Evolutionary conservation across 2,113 vertebrate genomes (phyloP).

Genomic region (Arenaria interpres): DNA sequence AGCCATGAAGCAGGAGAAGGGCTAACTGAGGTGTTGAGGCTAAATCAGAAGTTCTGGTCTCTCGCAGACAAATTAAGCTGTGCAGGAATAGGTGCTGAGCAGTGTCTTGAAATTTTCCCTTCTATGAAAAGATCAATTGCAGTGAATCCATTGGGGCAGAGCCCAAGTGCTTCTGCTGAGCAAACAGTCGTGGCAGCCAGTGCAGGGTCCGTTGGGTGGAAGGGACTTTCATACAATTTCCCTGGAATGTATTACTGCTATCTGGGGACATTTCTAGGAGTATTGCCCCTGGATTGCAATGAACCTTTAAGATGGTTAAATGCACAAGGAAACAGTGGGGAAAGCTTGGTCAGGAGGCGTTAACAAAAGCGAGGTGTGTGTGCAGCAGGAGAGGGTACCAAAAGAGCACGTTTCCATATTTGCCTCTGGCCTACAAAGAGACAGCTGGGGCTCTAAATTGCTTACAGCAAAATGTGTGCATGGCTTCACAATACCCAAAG

Average conservation of each 20-base stretch:
- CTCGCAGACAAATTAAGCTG: neutral
- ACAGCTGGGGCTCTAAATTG: neutral
- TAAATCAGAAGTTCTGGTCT: neutral
- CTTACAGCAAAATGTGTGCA: neutral
- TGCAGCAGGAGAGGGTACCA: neutral
- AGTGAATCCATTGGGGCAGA: neutral
- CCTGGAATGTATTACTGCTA: accelerated
- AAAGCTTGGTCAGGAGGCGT: neutral
- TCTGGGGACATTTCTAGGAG: neutral
- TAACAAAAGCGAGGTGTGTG: neutral
- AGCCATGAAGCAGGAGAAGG: neutral
- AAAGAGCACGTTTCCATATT: accelerated
- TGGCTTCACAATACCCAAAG: neutral
- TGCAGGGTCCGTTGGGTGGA: accelerated
- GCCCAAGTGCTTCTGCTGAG: neutral
- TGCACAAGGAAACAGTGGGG: neutral
- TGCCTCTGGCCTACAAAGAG: neutral
- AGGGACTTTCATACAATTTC: accelerated
- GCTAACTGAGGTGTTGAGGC: too few species aligned
- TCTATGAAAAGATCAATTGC: neutral
- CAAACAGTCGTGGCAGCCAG: accelerated
- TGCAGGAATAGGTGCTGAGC: neutral
- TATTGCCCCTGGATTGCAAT: neutral
- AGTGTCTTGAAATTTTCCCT: neutral
- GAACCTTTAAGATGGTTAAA: neutral